Evolutionary conservation across 2,797 vertebrate genomes (phyloP).

Genomic region (Onychomys leucogaster): DNA sequence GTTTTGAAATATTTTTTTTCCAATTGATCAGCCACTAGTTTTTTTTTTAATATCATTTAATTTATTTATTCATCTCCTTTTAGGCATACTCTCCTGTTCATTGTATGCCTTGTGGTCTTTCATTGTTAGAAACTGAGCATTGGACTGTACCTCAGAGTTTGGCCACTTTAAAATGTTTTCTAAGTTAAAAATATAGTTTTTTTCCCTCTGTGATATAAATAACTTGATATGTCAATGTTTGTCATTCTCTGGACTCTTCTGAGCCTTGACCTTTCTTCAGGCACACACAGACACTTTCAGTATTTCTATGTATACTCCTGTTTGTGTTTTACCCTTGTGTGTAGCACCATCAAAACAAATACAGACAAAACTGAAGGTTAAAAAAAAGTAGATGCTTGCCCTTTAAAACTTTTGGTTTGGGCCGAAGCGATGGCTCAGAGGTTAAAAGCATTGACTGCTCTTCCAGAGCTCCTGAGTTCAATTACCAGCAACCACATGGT

Average conservation of each 20-base stretch:
- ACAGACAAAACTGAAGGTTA: neutral
- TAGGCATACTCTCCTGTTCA: neutral
- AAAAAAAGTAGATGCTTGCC: neutral
- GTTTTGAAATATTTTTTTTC: neutral
- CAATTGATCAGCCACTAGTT: neutral
- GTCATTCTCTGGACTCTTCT: neutral
- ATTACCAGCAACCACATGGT: no score
- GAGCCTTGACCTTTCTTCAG: neutral
- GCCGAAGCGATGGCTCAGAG: no score
- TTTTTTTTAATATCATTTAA: neutral
- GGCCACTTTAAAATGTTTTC: neutral
- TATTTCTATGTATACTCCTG: neutral
- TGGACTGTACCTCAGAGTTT: neutral
- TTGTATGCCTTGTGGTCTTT: neutral
- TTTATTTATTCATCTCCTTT: neutral
- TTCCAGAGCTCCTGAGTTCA: no score
- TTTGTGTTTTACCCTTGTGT: neutral
- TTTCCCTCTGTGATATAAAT: neutral
- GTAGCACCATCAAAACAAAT: neutral
- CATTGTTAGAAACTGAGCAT: neutral
- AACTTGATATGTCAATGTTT: neutral
- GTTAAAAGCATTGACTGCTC: no score
- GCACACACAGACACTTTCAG: neutral
- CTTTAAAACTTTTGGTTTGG: neutral
- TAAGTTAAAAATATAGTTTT: neutral